Base-by-base conservation (phyloP, 2,888 invertebrate genomes). In the Catocala nupta region DNA sequence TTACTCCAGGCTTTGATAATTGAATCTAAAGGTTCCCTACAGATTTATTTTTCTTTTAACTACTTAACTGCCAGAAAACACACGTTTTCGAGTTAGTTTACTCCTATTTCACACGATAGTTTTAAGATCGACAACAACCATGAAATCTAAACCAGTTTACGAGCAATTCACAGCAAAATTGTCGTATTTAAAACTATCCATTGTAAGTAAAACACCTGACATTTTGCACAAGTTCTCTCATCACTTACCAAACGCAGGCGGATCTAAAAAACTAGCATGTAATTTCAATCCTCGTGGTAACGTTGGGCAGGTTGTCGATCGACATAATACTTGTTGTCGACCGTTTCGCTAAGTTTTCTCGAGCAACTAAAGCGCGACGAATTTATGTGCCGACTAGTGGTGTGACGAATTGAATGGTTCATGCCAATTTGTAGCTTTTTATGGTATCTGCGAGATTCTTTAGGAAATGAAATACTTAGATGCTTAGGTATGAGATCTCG, bases 201-300 rank as follows among this genome's bases (percentile, higher is more conserved):
- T 43, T 57, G 11, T 5, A 13, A 34, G 33, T 42, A 43, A 51
- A 51, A 49, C 59, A 66, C 62, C 70, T 72, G 70, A 59, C 59
- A 69, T 49, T 59, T 63, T 62, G 49, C 58, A 47, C 44, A 13
- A 39, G 39, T 54, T 7, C 53, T n/a, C 39, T 51, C 12, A 25
- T 25, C 25, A 25, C 25, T 25, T 10, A 42, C 42, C n/a, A 2
- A 39, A 13, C 7, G 3, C 52, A 55, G 13, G 49, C 7, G 7
- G 48, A 34, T 43, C 10, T 16, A 56, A 72, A 75, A 75, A 67
- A 68, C 54, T 13, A 63, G 71, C 85, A 73, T 88, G 81, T 80
- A 88, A 87, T 87, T 57, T 8, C 34, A 81, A 90, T 85, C 87
- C 65, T 70, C 87, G 88, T 90, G 90, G 88, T 81, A 90, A 83